Base-by-base conservation (phyloP, 1,140 invertebrate species). In the Psilanteris sp. region DNA sequence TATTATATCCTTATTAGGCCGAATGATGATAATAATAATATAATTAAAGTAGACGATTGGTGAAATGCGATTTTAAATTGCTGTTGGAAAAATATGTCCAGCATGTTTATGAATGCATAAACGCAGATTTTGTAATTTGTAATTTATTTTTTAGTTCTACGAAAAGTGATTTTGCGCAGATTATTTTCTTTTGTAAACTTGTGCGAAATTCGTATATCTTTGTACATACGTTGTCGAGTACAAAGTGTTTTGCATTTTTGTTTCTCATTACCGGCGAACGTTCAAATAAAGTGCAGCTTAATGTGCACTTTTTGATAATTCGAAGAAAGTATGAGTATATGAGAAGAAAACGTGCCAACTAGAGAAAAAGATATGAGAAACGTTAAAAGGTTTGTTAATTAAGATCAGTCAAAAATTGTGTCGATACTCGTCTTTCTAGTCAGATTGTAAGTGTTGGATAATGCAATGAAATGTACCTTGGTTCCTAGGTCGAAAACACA, bases 241-340 rank as follows among this genome's bases (percentile, higher is more conserved):
- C 57, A 48, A 72, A 72, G 57, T 64, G 14, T 64, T 64, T 57
- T 72, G 68, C 68, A 72, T 72, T 72, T 72, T 72, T 39, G n/a
- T 57, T 48, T 50, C 59, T 41, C 20, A 27, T 50, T 72, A 64
- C 34, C 20, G 22, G 9, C 20, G 22, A 46, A 24, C 15, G 13
- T 62, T n/a, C n/a, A n/a, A n/a, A n/a, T n/a, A n/a, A 14, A 3
- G 13, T 14, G 15, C 5, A 6, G 36, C n/a, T n/a, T n/a, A n/a
- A n/a, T n/a, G n/a, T n/a, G n/a, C n/a, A n/a, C n/a, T n/a, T n/a
- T n/a, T n/a, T n/a, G n/a, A n/a, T n/a, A n/a, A n/a, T n/a, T n/a
- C n/a, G n/a, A n/a, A n/a, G n/a, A n/a, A n/a, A n/a, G n/a, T n/a
- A n/a, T n/a, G n/a, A n/a, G n/a, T n/a, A n/a, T n/a, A n/a, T n/a